Conservation (phyloP, 1,140 invertebrate species). For the Ooceraea biroi region DNA sequence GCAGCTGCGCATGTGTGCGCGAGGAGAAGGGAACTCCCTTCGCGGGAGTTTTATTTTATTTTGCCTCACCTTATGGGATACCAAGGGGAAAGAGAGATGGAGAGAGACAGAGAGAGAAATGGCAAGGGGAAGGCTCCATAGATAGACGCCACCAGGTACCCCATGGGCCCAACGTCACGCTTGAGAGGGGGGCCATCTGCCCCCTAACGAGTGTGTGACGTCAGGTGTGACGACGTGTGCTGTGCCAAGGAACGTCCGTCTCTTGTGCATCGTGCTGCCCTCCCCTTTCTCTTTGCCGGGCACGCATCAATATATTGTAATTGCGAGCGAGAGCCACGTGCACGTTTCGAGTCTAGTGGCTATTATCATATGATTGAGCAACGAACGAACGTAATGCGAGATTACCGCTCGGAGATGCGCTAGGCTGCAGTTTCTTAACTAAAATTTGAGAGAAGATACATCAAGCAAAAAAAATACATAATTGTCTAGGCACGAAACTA, state of each 20-base stretch:
- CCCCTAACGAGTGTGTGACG: slow-evolving; percentile 85
- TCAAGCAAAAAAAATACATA: no score
- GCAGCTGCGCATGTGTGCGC: slow-evolving; percentile 82
- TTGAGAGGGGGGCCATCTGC: slow-evolving; percentile 86
- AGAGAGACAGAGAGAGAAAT: slow-evolving; percentile 44
- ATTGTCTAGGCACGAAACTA: not conserved
- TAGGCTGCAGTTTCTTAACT: no score
- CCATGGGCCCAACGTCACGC: slow-evolving; percentile 82
- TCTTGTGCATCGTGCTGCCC: slow-evolving; percentile 22
- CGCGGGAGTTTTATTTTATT: slow-evolving; percentile 83
- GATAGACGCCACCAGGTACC: slow-evolving; percentile 83
- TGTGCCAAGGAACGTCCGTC: slow-evolving; percentile 76
- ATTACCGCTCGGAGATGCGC: not conserved
- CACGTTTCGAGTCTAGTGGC: not conserved
- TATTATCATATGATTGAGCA: not conserved
- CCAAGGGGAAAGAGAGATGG: slow-evolving; percentile 53
- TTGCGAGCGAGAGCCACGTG: slow-evolving; percentile 5
- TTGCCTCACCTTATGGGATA: slow-evolving; percentile 82
- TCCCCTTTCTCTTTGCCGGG: not conserved
- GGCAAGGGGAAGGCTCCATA: slow-evolving; percentile 55
- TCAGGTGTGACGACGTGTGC: slow-evolving; percentile 85
- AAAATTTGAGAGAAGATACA: no score
- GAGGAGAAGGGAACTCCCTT: slow-evolving; percentile 74
- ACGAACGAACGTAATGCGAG: not conserved
- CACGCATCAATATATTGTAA: slow-evolving; percentile 19